Base-by-base conservation (phyloP, 2,888 invertebrate species). In the Alsophila aescularia region DNA sequence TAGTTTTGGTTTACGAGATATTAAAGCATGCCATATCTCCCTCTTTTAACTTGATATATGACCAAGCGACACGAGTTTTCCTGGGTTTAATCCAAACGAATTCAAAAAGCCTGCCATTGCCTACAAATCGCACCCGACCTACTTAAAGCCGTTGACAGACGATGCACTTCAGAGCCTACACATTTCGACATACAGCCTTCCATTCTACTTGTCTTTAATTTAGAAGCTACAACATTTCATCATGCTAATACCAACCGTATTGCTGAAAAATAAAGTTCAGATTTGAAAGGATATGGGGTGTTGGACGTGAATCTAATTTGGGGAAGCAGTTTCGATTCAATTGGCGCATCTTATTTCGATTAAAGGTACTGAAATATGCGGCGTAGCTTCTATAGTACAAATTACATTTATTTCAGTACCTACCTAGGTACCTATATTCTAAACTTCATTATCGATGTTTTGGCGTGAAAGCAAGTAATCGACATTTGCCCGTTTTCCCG, bases 161-260 rank as follows among this genome's bases (percentile, higher is more conserved):
- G 39, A 49, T 56, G 48, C 52, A 52, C 44, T 52, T 44, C 43
- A 37, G 2, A 32, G 39, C 9, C 18, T 43, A 32, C 24, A 43
- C 51, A n/a, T 37, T 37, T 8, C 24, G 24, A 24, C 24, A 7
- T 24, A 48, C 13, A 16, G 9, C 9, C 39, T 52, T 57, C 48
- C 57, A 52, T 48, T 43, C 56, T 52, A 49, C 43, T 52, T 57
- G 16, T 36, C 24, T 52, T 43, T 44, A 52, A 52, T 57, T 52
- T 34, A 36, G 37, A 45, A 31, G 27, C 24, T 39, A n/a, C 37
- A 40, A 37, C 24, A 37, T 14, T 12, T 2, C 4, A 7, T 16
- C 1, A 29, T 18, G 18, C 2, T 6, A 14, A 21, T 10, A 3
- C 0, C 1, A 42, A 18, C 42, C 29, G 10, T 42, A 8, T 18